Evolutionary conservation across 1,140 invertebrate genomes (phyloP), one percentile per base, ranked within the genome.

Genomic region (Cotesia vestalis): DNA sequence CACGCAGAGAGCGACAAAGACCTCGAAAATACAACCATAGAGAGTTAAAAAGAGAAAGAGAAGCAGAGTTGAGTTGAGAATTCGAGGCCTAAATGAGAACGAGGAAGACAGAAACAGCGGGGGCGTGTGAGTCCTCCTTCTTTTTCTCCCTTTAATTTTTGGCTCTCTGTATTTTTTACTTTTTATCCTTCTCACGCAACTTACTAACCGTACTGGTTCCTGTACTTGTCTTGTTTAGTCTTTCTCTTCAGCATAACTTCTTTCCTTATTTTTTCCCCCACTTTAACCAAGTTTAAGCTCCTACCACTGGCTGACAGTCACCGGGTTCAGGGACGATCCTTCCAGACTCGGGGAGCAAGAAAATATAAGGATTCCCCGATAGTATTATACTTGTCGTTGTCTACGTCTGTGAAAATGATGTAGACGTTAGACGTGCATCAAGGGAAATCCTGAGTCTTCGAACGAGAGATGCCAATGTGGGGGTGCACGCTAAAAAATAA

Each of bases 251-350:
- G 51, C 46, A 68, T 52, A 12, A 67, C 40, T 34, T 57, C 20
- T 66, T 38, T 66, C 17, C 38, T 36, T 69, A 38, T 72, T 69
- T 53, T 62, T 11, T 51, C 46, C 67, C 12, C 67, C 73, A 20
- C 38, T 73, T 20, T 63, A 51, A 40, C 71, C 53, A 34, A 36
- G 51, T 61, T 27, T 69, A 20, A 59, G 40, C 66, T 55, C 46
- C 61, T 69, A 36, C 60, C 14, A 46, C 38, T 57, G 35, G 34
- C 46, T 38, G 27, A 59, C 66, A 68, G 66, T 57, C 17, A 57
- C 9, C 77, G 82, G 77, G 82, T 83, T 83, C 82, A 83, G 80
- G 81, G 83, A 80, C 81, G 79, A 83, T 84, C 79, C 79, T 79
- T 78, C 78, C 78, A 78, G 77, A 73, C 75, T 71, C 68, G 62